Percentiles rank a stretch among this genome's conserved stretches.
Evolutionary conservation across 2,888 invertebrate genomes (phyloP).

Genomic region (Caprella mutica): DNA sequence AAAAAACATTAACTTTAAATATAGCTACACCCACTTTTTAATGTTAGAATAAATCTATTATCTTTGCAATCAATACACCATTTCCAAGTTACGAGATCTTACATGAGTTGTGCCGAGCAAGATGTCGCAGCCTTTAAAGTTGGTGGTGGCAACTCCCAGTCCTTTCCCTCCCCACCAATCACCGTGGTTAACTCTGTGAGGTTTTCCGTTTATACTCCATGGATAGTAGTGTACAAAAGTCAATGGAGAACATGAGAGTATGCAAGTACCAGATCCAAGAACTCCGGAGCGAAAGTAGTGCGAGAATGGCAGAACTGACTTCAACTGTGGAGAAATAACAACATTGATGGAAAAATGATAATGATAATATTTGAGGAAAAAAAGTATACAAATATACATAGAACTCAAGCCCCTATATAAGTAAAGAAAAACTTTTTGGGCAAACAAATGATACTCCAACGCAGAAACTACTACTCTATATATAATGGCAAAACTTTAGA

Average conservation of each 20-base stretch:
- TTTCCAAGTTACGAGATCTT: slow-evolving; percentile 3
- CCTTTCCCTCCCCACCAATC: slow-evolving; percentile 99
- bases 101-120: slow-evolving; percentile 83
- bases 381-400: no score
- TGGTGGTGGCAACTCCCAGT: slow-evolving; percentile 66
- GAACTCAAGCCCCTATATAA: no score
- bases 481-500: no score
- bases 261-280: slow-evolving; percentile 75
- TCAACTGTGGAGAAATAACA: slow-evolving; percentile 35
- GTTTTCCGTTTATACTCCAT: slow-evolving; percentile 95
- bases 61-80: background rate
- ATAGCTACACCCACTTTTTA: no score
- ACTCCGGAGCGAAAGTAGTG: slow-evolving; percentile 96
- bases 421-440: no score
- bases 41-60: background rate
- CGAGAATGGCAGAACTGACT: slow-evolving; percentile 57
- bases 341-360: no score
- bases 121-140: slow-evolving; percentile 54
- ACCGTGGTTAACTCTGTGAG: slow-evolving; percentile 87
- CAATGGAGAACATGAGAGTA: slow-evolving; percentile 71
- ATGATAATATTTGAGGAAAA: no score
- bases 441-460: no score
- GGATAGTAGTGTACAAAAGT: slow-evolving; percentile 78
- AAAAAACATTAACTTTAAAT: no score
- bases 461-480: no score